phyloP scores from a whole-genome alignment of 1,140 invertebrate genomes.

The Medauroidea extradentata region DNA sequence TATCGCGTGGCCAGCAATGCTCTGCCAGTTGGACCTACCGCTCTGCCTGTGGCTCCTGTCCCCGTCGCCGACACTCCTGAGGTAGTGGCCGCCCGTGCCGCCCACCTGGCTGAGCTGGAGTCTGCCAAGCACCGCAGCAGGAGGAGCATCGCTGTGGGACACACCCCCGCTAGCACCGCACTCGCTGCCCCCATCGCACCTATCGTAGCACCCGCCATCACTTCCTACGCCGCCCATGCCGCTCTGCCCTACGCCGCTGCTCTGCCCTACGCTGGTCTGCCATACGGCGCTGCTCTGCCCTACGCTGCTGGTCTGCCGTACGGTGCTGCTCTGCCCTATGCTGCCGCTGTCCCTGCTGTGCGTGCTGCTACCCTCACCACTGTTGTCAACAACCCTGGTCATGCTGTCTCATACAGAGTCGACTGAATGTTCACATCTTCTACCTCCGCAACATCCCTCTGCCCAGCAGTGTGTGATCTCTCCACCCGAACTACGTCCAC shows the following conservation, averaged over 20 bases:
- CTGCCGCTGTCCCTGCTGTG: constrained; percentile 15
- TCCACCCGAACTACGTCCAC: too few species aligned
- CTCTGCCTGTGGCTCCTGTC: not conserved
- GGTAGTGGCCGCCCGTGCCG: constrained; percentile 28
- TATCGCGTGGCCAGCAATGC: constrained; percentile 50
- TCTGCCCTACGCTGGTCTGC: constrained; percentile 15
- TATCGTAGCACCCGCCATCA: constrained; percentile 11
- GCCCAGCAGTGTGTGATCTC: too few species aligned
- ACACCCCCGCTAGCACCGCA: constrained; percentile 8
- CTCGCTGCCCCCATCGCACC: not conserved
- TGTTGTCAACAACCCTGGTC: constrained; percentile 34
- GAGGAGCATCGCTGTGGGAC: not conserved
- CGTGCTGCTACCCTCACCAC: constrained; percentile 42
- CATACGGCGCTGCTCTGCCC: constrained; percentile 7
- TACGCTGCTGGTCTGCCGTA: constrained; percentile 7
- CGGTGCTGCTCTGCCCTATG: constrained; percentile 10
- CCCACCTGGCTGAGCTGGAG: constrained; percentile 23
- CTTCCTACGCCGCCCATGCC: constrained; percentile 23
- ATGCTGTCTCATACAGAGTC: constrained; percentile 41
- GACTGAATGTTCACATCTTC: constrained; percentile 25
- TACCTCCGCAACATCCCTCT: not conserved
- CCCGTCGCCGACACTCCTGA: constrained; percentile 25
- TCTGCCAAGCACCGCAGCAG: not conserved
- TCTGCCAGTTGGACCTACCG: constrained; percentile 35
- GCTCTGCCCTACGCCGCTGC: constrained; percentile 12